Evolutionary conservation across 2,113 vertebrate species (phyloP), one percentile per base, ranked within the genome.

Genomic region (Chascanopsetta lugubris): DNA sequence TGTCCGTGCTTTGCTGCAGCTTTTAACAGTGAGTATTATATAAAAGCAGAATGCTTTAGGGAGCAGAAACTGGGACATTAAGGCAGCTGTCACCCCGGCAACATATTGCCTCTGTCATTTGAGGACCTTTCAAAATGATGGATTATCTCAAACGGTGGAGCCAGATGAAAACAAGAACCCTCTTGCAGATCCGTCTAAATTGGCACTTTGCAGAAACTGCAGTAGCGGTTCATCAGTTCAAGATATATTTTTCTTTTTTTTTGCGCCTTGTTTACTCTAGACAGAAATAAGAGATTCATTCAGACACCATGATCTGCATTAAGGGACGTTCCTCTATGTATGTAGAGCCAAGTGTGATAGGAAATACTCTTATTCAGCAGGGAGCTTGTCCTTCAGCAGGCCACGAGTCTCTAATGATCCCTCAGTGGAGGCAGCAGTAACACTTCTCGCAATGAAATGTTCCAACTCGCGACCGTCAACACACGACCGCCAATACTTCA

Each of bases 401-500:
- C 69, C 67, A 47, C 72, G 40, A 80, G 71, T 77, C 76, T 77
- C 50, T 90, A 89, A 91, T 90, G 85, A 90, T 89, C 69, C 85
- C 89, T 87, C 85, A 65, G 58, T 57, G 79, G 83, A 88, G 43
- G 32, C 25, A 9, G 59, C 54, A 77, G 69, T 77, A 69, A 65
- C 67, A 74, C 79, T 66, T 66, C 58, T 76, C 77, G 79, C 73
- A 68, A 69, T 75, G 58, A 72, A 64, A 70, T 11, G 66, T 62
- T 64, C 21, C 18, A 42, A 45, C 54, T 65, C 65, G 51, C 38
- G 57, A 57, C n/a, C n/a, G n/a, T n/a, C n/a, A 51, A 60, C 29
- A 36, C 5, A 13, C 8, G 5, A 32, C 9, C 17, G 38, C 22
- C 42, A 60, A 43, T 17, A 11, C 5, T n/a, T 40, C 61, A 38